Percentiles rank a stretch among this genome's conserved stretches.
Conservation (phyloP, 2,113 vertebrate genomes). For the Dromiciops gliroides region DNA sequence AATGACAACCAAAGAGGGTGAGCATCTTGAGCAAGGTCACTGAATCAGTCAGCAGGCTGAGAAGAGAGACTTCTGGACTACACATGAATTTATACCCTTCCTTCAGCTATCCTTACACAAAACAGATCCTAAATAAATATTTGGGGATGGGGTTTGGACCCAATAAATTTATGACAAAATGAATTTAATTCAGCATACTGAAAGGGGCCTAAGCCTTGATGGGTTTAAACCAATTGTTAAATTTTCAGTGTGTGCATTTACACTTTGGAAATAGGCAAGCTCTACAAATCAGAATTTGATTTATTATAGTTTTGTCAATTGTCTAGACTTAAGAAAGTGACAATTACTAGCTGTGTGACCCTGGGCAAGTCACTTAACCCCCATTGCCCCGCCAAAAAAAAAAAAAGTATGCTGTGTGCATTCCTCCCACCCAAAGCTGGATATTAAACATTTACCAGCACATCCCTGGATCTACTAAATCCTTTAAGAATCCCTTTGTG, state of each 20-base stretch:
- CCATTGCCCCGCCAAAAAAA: too few species aligned
- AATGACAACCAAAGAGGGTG: neutral
- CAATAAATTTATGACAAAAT: neutral
- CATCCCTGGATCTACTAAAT: neutral
- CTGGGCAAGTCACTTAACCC: too few species aligned
- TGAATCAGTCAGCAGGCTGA: too few species aligned
- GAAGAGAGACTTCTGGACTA: neutral
- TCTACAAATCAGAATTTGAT: neutral
- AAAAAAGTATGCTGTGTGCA: neutral
- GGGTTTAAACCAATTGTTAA: neutral
- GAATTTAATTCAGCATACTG: neutral
- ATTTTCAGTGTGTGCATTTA: neutral
- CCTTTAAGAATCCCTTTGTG: neutral
- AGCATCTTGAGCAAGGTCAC: neutral
- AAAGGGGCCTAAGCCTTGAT: neutral
- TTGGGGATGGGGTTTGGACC: neutral
- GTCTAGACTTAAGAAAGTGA: neutral
- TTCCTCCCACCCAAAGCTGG: neutral
- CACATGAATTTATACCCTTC: neutral
- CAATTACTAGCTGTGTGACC: too few species aligned
- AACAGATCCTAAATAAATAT: neutral
- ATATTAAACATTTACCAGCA: neutral
- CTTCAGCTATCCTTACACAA: neutral
- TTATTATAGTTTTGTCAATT: neutral
- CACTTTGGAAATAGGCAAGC: neutral